Conservation (phyloP, 2,888 invertebrate genomes). For the Dasypolia templi region DNA sequence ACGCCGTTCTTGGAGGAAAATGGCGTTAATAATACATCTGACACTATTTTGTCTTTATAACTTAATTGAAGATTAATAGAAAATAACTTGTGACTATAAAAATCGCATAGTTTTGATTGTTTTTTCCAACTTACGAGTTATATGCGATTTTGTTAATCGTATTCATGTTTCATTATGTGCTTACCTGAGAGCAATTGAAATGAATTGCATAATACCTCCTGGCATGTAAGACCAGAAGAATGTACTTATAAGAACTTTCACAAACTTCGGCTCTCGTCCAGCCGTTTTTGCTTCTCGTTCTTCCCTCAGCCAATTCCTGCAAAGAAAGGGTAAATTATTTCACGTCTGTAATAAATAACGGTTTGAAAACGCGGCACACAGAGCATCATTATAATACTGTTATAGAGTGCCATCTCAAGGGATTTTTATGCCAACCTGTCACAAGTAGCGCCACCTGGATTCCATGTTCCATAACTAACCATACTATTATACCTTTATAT, state of each 20-base stretch:
- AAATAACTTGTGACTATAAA: neutral
- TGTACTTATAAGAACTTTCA: constrained; percentile 76
- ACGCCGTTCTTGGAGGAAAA: constrained; percentile 85
- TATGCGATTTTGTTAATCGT: neutral
- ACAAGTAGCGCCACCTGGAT: no score
- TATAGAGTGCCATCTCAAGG: no score
- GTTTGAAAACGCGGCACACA: neutral
- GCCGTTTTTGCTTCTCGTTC: constrained; percentile 76
- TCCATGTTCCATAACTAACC: no score
- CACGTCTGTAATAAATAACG: neutral
- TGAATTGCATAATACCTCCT: constrained; percentile 82
- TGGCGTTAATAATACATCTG: neutral
- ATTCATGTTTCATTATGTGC: constrained; percentile 14
- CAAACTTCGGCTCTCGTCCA: constrained; percentile 79
- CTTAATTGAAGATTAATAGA: no score
- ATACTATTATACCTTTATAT: no score
- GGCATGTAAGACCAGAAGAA: constrained; percentile 82
- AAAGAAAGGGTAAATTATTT: constrained; percentile 44
- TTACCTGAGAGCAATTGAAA: constrained; percentile 77
- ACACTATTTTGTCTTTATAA: neutral
- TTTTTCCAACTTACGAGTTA: no score
- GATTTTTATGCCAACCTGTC: no score
- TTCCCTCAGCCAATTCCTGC: constrained; percentile 82
- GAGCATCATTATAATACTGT: no score
- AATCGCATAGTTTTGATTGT: neutral